These are phyloP conservation scores for Oasisia sp. DNA, from an alignment of 2,888 invertebrate species.

Conservation along the genomic window DNA sequence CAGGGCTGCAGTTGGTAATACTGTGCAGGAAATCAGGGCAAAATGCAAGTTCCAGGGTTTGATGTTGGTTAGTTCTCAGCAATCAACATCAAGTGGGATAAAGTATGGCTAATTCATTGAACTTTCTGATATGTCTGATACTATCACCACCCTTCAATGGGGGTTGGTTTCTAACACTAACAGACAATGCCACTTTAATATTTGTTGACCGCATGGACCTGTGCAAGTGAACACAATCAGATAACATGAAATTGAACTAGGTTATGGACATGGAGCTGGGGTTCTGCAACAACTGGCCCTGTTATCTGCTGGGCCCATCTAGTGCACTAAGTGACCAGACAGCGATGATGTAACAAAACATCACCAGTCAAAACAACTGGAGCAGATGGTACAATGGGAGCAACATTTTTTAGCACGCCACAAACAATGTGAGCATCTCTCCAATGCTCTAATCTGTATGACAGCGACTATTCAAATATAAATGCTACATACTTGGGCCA, in stretches of 20 bases:
- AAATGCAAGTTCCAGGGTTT: too few species aligned
- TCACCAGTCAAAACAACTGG: background rate
- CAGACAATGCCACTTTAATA: background rate
- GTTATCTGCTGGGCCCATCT: background rate
- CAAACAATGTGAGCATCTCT: background rate
- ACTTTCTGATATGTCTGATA: too few species aligned
- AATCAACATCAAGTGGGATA: too few species aligned
- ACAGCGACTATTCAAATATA: too few species aligned
- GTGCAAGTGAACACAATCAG: background rate
- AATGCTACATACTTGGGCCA: too few species aligned
- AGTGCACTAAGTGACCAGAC: background rate
- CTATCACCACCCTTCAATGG: too few species aligned
- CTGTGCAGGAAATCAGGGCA: too few species aligned
- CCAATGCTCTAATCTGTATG: too few species aligned
- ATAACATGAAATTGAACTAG: background rate
- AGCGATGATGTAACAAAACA: background rate
- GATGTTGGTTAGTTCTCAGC: too few species aligned
- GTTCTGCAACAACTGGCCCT: background rate
- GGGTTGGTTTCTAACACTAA: too few species aligned
- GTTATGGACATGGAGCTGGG: background rate
- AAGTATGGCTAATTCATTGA: too few species aligned
- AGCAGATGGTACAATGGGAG: background rate
- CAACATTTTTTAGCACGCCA: background rate
- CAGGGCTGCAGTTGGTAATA: too few species aligned
- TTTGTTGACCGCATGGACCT: background rate